phyloP scores from a whole-genome alignment of 1,140 invertebrate species.

The Probaryconus sp. region DNA sequence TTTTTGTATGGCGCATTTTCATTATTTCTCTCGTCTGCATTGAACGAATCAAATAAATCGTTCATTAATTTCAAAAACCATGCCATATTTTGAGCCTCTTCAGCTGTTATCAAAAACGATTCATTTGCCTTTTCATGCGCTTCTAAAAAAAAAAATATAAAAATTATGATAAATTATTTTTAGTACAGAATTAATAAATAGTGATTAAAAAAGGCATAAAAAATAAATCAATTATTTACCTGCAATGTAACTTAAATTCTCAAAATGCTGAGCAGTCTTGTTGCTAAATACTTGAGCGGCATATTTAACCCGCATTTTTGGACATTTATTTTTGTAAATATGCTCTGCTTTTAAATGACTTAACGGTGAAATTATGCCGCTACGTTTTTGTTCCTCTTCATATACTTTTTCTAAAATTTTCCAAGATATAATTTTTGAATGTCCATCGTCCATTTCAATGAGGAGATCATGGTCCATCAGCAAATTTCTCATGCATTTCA shows the following conservation, averaged over 20 bases:
- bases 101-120: too few species aligned
- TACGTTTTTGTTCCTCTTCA: neutral
- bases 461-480: slow-evolving; percentile 15
- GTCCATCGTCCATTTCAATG: neutral
- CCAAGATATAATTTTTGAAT: neutral
- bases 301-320: neutral
- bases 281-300: slow-evolving; percentile 2
- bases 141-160: too few species aligned
- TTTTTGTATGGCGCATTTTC: too few species aligned
- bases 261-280: neutral
- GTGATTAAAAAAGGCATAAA: too few species aligned
- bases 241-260: neutral
- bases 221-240: too few species aligned
- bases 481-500: slow-evolving; percentile 2
- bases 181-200: too few species aligned
- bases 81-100: too few species aligned
- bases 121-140: too few species aligned
- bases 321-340: slow-evolving; percentile 2
- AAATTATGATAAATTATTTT: too few species aligned
- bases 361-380: neutral
- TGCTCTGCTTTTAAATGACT: neutral
- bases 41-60: too few species aligned
- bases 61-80: too few species aligned
- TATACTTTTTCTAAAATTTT: neutral
- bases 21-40: too few species aligned